Conservation (phyloP, 2,888 invertebrate genomes). For the Eupithecia pulchellata region DNA sequence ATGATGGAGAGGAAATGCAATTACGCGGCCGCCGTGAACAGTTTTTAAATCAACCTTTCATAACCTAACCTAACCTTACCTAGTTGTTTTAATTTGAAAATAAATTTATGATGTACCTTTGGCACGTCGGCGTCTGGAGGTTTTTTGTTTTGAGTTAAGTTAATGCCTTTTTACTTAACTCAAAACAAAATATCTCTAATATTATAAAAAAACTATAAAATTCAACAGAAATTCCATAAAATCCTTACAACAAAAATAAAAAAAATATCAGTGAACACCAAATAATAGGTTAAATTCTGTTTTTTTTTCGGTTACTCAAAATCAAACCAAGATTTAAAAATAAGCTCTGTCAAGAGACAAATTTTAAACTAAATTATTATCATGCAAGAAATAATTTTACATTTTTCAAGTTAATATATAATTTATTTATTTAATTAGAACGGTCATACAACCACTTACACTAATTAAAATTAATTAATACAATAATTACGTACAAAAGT, state of each 20-base stretch:
- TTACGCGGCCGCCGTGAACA: constrained; percentile 15
- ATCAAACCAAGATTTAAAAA: not conserved
- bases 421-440: too few species aligned
- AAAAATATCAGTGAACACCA: not conserved
- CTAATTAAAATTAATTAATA: too few species aligned
- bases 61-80: not conserved
- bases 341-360: not conserved
- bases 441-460: too few species aligned
- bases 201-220: too few species aligned
- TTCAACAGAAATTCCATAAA: not conserved
- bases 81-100: not conserved
- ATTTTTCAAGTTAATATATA: too few species aligned
- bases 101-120: not conserved
- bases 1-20: constrained; percentile 25
- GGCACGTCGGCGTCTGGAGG: not conserved
- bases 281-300: too few species aligned
- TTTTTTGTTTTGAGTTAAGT: not conserved
- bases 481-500: too few species aligned
- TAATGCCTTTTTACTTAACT: too few species aligned
- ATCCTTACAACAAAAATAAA: not conserved
- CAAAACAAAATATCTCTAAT: too few species aligned
- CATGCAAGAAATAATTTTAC: not conserved
- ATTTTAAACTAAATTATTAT: not conserved
- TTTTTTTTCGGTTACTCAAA: too few species aligned
- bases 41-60: constrained; percentile 5